Conservation (phyloP, 2,888 invertebrate genomes). For the Nemotelus pantherinus region DNA sequence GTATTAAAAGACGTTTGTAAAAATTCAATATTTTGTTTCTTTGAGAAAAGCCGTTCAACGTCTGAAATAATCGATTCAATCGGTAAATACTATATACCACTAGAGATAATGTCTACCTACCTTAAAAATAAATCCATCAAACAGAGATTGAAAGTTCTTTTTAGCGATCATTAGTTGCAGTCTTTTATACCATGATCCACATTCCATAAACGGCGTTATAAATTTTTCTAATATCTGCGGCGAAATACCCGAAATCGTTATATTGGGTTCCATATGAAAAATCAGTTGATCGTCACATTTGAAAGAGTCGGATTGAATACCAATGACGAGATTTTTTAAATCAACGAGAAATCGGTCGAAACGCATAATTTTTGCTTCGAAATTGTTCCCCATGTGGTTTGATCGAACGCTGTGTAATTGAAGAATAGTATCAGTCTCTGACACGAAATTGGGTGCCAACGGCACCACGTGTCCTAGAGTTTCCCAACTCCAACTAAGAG, state of each 20-base stretch:
- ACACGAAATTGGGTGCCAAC: constrained; percentile 53
- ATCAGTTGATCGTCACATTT: constrained; percentile 63
- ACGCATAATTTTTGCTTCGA: constrained; percentile 53
- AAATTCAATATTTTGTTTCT: no score
- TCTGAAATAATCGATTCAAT: no score
- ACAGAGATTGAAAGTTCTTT: constrained; percentile 56
- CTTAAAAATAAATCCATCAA: constrained; percentile 60
- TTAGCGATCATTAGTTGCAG: constrained; percentile 58
- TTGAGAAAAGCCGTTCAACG: no score
- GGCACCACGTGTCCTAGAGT: constrained; percentile 44
- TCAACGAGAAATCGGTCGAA: constrained; percentile 26
- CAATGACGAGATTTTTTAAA: constrained; percentile 58
- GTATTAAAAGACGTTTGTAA: no score
- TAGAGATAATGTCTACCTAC: constrained; percentile 47
- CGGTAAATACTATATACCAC: no score
- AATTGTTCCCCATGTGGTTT: constrained; percentile 49
- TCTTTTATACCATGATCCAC: constrained; percentile 60
- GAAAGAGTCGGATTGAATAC: constrained; percentile 70
- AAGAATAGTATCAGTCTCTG: constrained; percentile 53
- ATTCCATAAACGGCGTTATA: constrained; percentile 58
- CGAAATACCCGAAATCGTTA: constrained; percentile 67
- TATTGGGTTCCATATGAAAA: constrained; percentile 65
- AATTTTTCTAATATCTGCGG: constrained; percentile 65
- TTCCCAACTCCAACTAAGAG: constrained; percentile 43
- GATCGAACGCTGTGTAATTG: constrained; percentile 54